Evolutionary conservation across 2,888 invertebrate genomes (phyloP).

Genomic region (Odontocolon sp.): DNA sequence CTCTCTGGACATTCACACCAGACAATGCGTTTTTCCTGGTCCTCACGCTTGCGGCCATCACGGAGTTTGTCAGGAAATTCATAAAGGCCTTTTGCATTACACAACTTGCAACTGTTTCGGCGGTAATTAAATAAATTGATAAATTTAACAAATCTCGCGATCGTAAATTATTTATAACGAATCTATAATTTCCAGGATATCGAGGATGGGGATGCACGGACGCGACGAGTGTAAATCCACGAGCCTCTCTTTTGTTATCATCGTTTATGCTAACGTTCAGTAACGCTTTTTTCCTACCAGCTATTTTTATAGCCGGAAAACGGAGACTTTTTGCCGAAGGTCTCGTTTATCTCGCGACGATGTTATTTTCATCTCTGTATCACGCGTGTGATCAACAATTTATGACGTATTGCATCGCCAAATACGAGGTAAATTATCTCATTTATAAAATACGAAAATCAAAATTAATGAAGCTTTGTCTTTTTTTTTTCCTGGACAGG

Average conservation of each 20-base stretch:
- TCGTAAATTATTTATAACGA: conserved; percentile 19
- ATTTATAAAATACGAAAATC: background rate
- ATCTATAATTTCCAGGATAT: conserved; percentile 79
- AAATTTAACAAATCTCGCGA: background rate
- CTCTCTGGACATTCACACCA: conserved; percentile 79
- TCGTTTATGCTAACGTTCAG: conserved; percentile 82
- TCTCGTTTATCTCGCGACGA: conserved; percentile 83
- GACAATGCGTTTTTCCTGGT: conserved; percentile 80
- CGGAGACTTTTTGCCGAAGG: conserved; percentile 82
- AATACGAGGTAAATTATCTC: conserved; percentile 76
- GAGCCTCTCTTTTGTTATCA: conserved; percentile 74
- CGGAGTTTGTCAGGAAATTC: conserved; percentile 81
- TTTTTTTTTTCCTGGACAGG: conserved; percentile 73
- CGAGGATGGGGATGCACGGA: conserved; percentile 84
- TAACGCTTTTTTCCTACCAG: conserved; percentile 84
- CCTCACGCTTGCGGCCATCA: conserved; percentile 79
- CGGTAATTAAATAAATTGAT: conserved; percentile 69
- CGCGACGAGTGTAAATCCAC: conserved; percentile 80
- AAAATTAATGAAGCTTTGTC: background rate
- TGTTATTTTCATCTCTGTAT: conserved; percentile 84
- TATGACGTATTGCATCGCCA: conserved; percentile 80
- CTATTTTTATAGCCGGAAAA: conserved; percentile 82
- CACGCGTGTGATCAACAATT: conserved; percentile 84
- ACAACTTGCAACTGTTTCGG: conserved; percentile 81
- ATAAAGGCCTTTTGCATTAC: conserved; percentile 80